These are phyloP conservation scores for Dromococcyx pavoninus DNA, from an alignment of 2,797 vertebrate genomes.

Conservation along the genomic window DNA sequence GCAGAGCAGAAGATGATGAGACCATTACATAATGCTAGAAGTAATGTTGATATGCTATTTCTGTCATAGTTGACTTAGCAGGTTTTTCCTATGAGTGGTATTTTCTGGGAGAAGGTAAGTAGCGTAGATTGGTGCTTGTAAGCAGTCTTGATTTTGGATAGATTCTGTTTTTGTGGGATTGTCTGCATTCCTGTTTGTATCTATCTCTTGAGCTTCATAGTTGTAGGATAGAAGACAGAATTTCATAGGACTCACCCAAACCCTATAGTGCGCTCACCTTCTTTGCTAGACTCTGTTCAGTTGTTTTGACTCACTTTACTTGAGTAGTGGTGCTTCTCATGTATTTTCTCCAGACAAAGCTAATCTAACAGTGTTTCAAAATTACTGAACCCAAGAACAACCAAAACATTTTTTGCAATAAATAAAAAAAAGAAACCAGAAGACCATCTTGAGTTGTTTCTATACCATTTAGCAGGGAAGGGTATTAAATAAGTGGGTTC, in stretches of 20 bases:
- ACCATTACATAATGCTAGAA: slow-evolving; percentile 13
- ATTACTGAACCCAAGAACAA: neutral
- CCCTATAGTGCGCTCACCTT: neutral
- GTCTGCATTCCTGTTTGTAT: neutral
- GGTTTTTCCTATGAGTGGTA: slow-evolving; percentile 18
- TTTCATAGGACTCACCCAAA: neutral
- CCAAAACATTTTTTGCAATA: neutral
- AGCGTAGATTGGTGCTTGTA: neutral
- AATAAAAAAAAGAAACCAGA: neutral
- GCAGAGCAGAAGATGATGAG: neutral
- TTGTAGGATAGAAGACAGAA: neutral
- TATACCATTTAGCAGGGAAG: neutral
- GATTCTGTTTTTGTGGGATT: neutral
- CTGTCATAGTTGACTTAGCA: slow-evolving; percentile 34
- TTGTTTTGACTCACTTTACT: neutral
- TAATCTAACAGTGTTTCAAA: neutral
- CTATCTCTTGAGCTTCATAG: neutral
- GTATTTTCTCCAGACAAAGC: neutral
- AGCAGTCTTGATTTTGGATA: neutral
- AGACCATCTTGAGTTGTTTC: neutral
- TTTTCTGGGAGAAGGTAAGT: slow-evolving; percentile 35
- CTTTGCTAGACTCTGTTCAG: neutral
- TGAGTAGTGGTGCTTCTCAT: neutral
- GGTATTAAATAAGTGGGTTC: neutral
- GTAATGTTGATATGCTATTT: slow-evolving; percentile 31